Evolutionary conservation across 2,113 vertebrate species (phyloP), one percentile per base, ranked within the genome.

Genomic region (Spea multiplicata): DNA sequence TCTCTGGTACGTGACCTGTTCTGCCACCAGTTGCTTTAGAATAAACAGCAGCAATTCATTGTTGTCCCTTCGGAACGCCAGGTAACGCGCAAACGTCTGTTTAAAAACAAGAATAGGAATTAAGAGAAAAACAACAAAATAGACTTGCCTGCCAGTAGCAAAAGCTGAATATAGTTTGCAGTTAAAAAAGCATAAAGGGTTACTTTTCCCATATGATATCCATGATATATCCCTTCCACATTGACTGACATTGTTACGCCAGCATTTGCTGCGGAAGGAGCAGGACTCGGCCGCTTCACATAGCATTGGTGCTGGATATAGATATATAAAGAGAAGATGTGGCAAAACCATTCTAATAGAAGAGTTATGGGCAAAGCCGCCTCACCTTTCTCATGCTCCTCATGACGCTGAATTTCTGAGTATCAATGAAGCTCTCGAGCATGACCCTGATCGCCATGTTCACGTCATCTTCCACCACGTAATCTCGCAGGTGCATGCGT

Each of bases 391-490:
- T 91, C 97, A 99, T 99, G 90, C 95, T 94, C 80, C 96, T 91
- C 95, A 95, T 98, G 77, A 99, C 93, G 0, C 97, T 99, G 89
- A 98, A 99, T 91, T 99, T 99, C 91, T 99, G 97, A 0, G 97
- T 98, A 89, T 99, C 97, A 0, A 99, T 97, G 89, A 99, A 99
- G 86, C 96, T 98, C 90, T 99, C 97, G 82, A 99, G 92, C 97
- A 99, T 98, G 67, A 99, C 96, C 0, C 97, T 87, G 87, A 99
- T 97, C 82, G 97, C 97, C 97, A 99, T 99, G 91, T 98, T 99
- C 55, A 99, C 97, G 0, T 99, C 97, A 0, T 99, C 97, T 82
- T 99, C 97, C 62, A 94, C 89, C 45, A 99, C 97, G 0, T 98
- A 98, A 84, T 99, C 96, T 6, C 97, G 89, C 83, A 99, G 90